Evolutionary conservation across 2,113 vertebrate genomes (phyloP), one percentile per base, ranked within the genome.

Genomic region (Mixornis gularis): DNA sequence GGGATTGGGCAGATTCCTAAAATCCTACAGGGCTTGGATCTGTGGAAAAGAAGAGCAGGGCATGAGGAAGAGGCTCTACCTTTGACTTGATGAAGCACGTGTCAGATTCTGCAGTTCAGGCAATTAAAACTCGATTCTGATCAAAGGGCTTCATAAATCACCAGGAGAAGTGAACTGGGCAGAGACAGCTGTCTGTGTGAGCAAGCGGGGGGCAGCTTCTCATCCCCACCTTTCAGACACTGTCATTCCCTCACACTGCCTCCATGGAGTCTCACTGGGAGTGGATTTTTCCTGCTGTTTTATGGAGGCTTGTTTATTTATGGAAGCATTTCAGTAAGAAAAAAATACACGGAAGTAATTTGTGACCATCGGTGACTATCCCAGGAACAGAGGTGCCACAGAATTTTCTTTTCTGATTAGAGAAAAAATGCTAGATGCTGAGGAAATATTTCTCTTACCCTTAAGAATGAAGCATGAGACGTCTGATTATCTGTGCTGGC

Each of bases 131-230:
- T 92, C 9, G 12, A 53, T 95, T 93, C 85, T 95, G 80, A 95
- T 96, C 96, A 97, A 95, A 96, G 90, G 86, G 69, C 82, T 91
- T 55, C 82, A 93, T 94, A 96, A 96, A 95, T 96, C 92, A 95
- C 79, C 41, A 55, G 72, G 49, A 93, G 87, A 92, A 91, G 56
- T 58, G 79, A 83, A 65, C 26, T 10, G 63, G 70, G 64, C 81
- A 91, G 81, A 94, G 91, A 84, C 73, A 91, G 91, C 71, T 95
- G 95, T 91, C 93, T 87, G 78, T 7, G 58, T 49, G 78, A 93
- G 58, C 53, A 72, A 87, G 85, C 1, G 0, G 87, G 87, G 72
- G 77, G 84, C 41, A 92, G 70, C 74, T 89, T 91, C 74, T 66
- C 72, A 71, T 87, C 63, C 86, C 77, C 77, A 94, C 83, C 77